Base-by-base conservation (phyloP, 2,888 invertebrate genomes). In the Melangyna quadrimaculata region DNA sequence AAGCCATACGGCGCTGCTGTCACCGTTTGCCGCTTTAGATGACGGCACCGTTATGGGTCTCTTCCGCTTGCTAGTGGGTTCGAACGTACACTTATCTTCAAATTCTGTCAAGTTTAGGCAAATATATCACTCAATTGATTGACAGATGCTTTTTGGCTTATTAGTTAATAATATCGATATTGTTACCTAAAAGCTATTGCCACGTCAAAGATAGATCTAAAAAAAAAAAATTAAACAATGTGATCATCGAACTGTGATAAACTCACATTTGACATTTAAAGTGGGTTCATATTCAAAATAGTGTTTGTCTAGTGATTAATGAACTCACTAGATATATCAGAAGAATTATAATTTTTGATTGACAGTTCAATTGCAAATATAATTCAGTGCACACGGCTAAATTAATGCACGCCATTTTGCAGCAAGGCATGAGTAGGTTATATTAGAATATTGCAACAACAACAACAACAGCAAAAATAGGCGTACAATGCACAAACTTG, bases 61-160 rank as follows among this genome's bases (percentile, higher is more conserved):
- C 82, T 82, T 82, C 82, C 82, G 72, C 78, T 77, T 77, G 12
- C 14, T 22, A 14, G 65, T 40, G 61, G 45, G 61, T 40, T 40
- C 10, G 12, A 55, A 55, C n/a, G 37, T 43, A 40, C 27, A 22
- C 29, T 55, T 24, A 69, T 29, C 59, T 43, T 51, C n/a, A 32
- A n/a, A 55, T 59, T 40, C 59, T 55, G 67, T 53, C 51, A 43
- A 40, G 32, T 17, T 32, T 43, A 71, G 32, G 70, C 48, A 72
- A 59, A 81, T 81, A 43, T 71, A 53, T 72, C 77, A 72, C 35
- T 81, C 72, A 35, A 72, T 32, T 67, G 72, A 72, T 77, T 82
- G 72, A 59, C 59, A 45, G 17, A 67, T 61, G 67, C 43, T 40
- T 78, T n/a, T 72, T 57, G 67, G 61, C 27, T 24, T 40, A 40